Base-by-base conservation (phyloP, 2,888 invertebrate genomes). In the Habroteleia sp. region DNA sequence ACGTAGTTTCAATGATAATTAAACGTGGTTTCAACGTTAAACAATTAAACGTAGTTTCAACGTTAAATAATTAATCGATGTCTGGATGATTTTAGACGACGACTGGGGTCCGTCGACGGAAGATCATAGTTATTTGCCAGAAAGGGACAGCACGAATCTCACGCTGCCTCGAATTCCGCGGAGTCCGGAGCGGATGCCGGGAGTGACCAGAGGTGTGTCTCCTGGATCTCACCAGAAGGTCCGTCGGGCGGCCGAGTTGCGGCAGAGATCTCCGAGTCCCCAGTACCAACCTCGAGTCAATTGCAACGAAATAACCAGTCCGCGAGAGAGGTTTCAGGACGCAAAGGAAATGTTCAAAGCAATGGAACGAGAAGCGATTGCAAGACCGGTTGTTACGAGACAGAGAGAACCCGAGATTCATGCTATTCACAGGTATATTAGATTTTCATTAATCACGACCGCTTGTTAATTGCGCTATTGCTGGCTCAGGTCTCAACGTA, bases 331-430 rank as follows among this genome's bases (percentile, higher is more conserved):
- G 66, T 95, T 96, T 89, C 93, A 94, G 81, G 95, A 95, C 81
- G 95, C 96, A 39, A 95, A 95, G 88, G 95, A 96, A 83, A 95
- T 95, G 89, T 96, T 96, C 85, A 91, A 93, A 87, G 92, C 94
- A 75, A 91, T 96, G 88, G 96, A 96, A 85, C 91, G 93, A 72
- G 93, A 94, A 80, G 86, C 85, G 31, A 83, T 84, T 20, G 79
- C 82, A 5, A 86, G 85, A 77, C 82, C 86, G 27, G 80, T 80
- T 14, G 73, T 83, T 44, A 76, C 78, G 27, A 80, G 80, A 74
- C 81, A 81, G 44, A 82, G 80, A 72, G 83, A 80, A 54, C 74
- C 77, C 60, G 86, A 83, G 39, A 81, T 76, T 77, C 82, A 81
- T 50, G 54, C 75, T 35, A 60, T 69, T 39, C 74, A 75, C 37